These are phyloP conservation scores for Macrophya alboannulata DNA, from an alignment of 2,888 invertebrate genomes.

Conservation along the genomic window DNA sequence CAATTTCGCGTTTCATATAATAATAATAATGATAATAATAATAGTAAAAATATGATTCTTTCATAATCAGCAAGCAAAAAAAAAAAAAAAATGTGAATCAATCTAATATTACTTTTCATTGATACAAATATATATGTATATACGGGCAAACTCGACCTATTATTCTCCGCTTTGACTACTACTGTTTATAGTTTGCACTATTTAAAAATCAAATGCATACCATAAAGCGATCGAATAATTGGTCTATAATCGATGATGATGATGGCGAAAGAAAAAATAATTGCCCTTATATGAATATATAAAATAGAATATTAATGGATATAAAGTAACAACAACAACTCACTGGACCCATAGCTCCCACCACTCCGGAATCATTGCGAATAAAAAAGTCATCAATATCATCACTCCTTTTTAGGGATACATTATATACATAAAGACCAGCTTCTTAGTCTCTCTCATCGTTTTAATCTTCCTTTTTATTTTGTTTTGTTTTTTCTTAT, in stretches of 20 bases:
- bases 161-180: too few species aligned
- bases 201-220: too few species aligned
- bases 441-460: conserved; percentile 9
- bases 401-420: conserved; percentile 35
- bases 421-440: conserved; percentile 30
- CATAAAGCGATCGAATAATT: background rate
- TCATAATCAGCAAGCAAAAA: background rate
- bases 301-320: background rate
- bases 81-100: too few species aligned
- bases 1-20: too few species aligned
- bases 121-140: too few species aligned
- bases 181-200: too few species aligned
- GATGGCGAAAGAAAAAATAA: too few species aligned
- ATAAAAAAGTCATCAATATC: conserved; percentile 52
- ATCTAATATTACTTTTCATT: too few species aligned
- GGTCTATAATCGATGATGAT: background rate
- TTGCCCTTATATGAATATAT: background rate
- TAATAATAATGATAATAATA: too few species aligned
- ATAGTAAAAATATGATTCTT: conserved; percentile 48
- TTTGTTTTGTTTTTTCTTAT: background rate
- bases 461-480: background rate
- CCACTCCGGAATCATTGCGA: conserved; percentile 67
- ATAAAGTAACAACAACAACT: conserved; percentile 60
- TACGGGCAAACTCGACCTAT: too few species aligned
- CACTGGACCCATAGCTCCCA: conserved; percentile 68